Percentiles rank a stretch among this genome's conserved stretches.
phyloP scores from a whole-genome alignment of 2,888 invertebrate genomes.

The Petrophora chlorosata region DNA sequence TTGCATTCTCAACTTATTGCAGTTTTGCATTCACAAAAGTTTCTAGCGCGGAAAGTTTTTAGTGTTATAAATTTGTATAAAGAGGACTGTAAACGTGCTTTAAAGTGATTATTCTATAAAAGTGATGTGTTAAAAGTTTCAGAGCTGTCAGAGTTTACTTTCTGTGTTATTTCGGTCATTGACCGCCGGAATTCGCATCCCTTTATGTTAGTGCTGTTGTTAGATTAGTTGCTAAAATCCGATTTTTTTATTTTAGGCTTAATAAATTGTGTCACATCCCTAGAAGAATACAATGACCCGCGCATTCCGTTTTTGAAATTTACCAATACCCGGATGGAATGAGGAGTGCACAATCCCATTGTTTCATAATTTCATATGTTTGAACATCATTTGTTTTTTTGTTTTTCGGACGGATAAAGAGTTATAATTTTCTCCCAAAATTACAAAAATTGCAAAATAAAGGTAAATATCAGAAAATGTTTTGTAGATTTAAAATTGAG shows the following conservation, averaged over 20 bases:
- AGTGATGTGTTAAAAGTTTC: conserved; percentile 73
- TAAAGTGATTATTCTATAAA: conserved; percentile 69
- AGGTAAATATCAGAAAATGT: conserved; percentile 72
- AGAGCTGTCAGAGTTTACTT: conserved; percentile 74
- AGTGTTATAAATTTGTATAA: conserved; percentile 62
- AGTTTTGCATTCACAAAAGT: conserved; percentile 81
- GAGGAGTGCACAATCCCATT: conserved; percentile 81
- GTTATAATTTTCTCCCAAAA: conserved; percentile 82
- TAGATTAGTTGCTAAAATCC: conserved; percentile 60
- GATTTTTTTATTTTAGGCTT: conserved; percentile 72
- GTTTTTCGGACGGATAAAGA: conserved; percentile 83
- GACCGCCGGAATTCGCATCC: conserved; percentile 81
- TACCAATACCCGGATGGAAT: conserved; percentile 80
- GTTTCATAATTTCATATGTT: conserved; percentile 83
- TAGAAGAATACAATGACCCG: conserved; percentile 74
- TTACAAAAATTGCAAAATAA: conserved; percentile 82
- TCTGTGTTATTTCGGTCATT: conserved; percentile 83
- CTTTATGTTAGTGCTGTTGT: conserved; percentile 67
- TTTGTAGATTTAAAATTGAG: conserved; percentile 28
- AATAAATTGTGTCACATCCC: conserved; percentile 72
- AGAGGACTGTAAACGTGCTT: conserved; percentile 66
- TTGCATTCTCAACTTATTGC: conserved; percentile 84
- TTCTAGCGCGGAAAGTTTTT: conserved; percentile 80
- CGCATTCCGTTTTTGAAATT: conserved; percentile 81
- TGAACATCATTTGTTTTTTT: conserved; percentile 84